Percentiles rank a stretch among this genome's conserved stretches.
phyloP scores from a whole-genome alignment of 2,888 invertebrate genomes.

The Eupithecia subfuscata region DNA sequence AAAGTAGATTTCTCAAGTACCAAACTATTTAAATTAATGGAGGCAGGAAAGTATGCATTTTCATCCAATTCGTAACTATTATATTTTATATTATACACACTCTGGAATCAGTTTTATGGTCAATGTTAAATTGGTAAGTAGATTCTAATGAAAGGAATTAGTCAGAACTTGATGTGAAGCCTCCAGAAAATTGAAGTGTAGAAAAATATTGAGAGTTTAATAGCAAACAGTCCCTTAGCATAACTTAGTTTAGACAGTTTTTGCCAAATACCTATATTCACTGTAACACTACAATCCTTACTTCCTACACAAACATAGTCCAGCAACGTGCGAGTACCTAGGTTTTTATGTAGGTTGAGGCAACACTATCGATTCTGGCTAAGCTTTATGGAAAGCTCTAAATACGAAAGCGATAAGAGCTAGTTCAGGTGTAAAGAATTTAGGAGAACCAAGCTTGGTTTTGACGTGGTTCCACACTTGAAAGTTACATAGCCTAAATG shows the following conservation, averaged over 20 bases:
- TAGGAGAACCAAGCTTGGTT: neutral
- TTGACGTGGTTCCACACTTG: neutral
- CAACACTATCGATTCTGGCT: constrained; percentile 30
- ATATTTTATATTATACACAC: neutral
- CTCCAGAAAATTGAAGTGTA: neutral
- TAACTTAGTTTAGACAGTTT: no score
- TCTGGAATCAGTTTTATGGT: neutral
- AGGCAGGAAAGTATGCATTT: neutral
- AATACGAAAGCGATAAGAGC: constrained; percentile 33
- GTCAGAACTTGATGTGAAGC: neutral
- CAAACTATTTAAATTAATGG: neutral
- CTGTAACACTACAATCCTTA: neutral
- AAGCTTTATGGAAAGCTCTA: constrained; percentile 39
- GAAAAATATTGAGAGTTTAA: neutral
- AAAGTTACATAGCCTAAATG: neutral
- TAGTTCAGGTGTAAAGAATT: constrained; percentile 29
- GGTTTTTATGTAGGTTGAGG: constrained; percentile 5
- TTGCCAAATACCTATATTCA: neutral
- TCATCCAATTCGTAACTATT: neutral
- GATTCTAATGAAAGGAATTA: neutral
- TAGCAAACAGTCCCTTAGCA: neutral
- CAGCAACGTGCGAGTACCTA: neutral
- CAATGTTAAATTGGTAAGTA: neutral
- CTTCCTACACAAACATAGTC: neutral
- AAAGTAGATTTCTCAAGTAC: neutral